phyloP scores from a whole-genome alignment of 1,140 invertebrate species.

The Macrobrachium rosenbergii region DNA sequence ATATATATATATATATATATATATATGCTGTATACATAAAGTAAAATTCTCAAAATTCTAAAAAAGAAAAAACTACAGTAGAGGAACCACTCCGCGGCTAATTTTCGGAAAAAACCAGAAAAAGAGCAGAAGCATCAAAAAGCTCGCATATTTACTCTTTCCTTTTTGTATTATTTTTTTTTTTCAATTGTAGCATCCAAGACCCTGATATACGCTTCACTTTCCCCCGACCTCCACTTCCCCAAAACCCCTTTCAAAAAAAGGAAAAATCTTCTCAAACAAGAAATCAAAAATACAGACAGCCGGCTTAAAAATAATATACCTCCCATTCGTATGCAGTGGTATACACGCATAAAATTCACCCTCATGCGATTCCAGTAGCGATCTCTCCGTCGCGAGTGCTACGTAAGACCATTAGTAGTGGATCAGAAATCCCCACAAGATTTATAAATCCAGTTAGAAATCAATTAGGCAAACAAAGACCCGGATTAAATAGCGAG shows the following conservation, averaged over 20 bases:
- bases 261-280: neutral
- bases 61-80: neutral
- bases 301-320: constrained; percentile 38
- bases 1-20: constrained; percentile 11
- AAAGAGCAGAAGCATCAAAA: too few species aligned
- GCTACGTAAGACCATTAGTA: too few species aligned
- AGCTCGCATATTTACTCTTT: too few species aligned
- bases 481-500: neutral
- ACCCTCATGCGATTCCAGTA: neutral
- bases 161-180: too few species aligned
- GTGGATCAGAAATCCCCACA: too few species aligned
- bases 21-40: too few species aligned
- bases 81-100: too few species aligned
- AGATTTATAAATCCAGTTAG: too few species aligned
- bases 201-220: neutral
- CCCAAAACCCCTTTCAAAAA: constrained; percentile 2
- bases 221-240: neutral
- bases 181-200: neutral
- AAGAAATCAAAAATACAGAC: constrained; percentile 11
- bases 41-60: neutral
- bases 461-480: constrained; percentile 23
- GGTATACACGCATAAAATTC: constrained; percentile 33
- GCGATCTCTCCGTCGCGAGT: neutral
- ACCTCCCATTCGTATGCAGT: constrained; percentile 49
- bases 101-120: too few species aligned